Evolutionary conservation across 1,140 invertebrate species (phyloP).

Genomic region (Cotesia chilonis): DNA sequence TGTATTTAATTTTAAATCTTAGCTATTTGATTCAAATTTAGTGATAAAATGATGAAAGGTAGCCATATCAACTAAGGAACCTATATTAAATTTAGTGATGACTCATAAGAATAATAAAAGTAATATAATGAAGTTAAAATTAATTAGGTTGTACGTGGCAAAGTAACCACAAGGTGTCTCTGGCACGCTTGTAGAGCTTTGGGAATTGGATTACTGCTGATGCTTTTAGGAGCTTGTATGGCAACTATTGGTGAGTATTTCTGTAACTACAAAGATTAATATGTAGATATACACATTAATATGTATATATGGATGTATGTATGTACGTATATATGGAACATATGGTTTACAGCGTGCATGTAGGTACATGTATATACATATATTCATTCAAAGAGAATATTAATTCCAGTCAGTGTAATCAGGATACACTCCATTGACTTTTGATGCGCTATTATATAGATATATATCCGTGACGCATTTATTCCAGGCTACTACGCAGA

Average conservation of each 20-base stretch:
- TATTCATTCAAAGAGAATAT: conserved; percentile 11
- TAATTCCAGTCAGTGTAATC: conserved; percentile 23
- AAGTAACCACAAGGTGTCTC: conserved; percentile 85
- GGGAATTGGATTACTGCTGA: conserved; percentile 82
- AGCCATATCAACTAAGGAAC: no score
- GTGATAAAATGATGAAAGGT: no score
- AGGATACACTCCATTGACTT: conserved; percentile 24
- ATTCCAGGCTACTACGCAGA: conserved; percentile 82
- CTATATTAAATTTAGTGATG: neutral
- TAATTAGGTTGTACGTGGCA: conserved; percentile 75
- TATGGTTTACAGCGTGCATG: no score
- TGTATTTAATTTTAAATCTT: no score
- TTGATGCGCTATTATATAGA: neutral
- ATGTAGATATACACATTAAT: neutral
- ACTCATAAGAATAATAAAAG: neutral
- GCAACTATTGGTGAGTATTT: conserved; percentile 80
- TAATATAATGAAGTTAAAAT: no score
- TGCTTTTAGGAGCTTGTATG: conserved; percentile 88
- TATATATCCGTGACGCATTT: conserved; percentile 13
- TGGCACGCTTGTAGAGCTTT: conserved; percentile 91
- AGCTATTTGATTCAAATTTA: no score
- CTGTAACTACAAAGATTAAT: conserved; percentile 33
- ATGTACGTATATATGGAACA: no score
- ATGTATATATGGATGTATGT: neutral
- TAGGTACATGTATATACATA: neutral